Percentiles rank a stretch among this genome's conserved stretches.
Evolutionary conservation across 2,797 vertebrate species (phyloP).

Genomic region (Buphagus erythrorhynchus): DNA sequence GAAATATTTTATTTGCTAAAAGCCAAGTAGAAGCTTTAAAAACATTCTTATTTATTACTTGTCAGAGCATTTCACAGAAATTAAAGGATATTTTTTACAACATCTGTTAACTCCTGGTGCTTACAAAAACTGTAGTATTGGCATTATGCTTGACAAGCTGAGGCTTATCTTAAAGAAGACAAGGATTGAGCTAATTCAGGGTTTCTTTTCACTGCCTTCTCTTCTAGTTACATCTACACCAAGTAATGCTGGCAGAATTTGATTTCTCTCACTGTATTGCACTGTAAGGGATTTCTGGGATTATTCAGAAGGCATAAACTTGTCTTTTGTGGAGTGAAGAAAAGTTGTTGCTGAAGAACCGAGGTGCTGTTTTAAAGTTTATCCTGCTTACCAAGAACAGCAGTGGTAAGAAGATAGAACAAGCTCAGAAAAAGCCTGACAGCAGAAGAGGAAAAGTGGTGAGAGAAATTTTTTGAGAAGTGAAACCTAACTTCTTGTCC

Average conservation of each 20-base stretch:
- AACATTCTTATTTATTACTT: background rate
- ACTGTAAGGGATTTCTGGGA: background rate
- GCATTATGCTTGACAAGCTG: background rate
- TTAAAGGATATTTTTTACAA: background rate
- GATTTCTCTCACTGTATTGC: background rate
- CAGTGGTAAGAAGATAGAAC: background rate
- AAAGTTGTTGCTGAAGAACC: background rate
- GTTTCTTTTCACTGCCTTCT: background rate
- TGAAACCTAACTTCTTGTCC: background rate
- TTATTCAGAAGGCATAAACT: background rate
- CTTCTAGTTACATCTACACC: background rate
- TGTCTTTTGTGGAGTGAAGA: background rate
- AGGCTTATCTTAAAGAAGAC: background rate
- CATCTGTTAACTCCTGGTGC: background rate
- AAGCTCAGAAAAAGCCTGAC: background rate
- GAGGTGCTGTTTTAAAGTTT: background rate
- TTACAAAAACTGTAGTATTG: background rate
- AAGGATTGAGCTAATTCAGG: background rate
- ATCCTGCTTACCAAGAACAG: background rate
- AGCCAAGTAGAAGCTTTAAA: background rate
- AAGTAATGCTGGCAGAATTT: background rate
- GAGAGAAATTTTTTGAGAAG: background rate
- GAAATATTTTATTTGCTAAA: background rate
- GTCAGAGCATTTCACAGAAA: background rate
- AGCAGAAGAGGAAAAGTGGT: background rate